Percentiles rank a stretch among this genome's conserved stretches.
phyloP scores from a whole-genome alignment of 2,797 vertebrate genomes.

The Silurus aristotelis region DNA sequence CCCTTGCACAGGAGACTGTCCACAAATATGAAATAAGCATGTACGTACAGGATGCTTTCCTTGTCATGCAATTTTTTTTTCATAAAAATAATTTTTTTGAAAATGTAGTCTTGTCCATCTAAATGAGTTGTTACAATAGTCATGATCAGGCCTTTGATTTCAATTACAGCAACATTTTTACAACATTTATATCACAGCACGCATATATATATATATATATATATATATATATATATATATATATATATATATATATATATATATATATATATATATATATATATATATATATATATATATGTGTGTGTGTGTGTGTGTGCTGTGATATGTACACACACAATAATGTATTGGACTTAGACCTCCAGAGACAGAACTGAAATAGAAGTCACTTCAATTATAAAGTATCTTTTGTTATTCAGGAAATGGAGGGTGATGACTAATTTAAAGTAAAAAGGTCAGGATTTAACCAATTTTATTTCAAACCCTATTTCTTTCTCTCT shows the following conservation, averaged over 20 bases:
- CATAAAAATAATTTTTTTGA: no score
- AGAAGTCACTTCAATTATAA: constrained; percentile 30
- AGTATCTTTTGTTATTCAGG: constrained; percentile 6
- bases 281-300: no score
- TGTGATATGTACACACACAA: neutral
- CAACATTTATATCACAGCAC: no score
- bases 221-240: no score
- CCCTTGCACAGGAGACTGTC: neutral
- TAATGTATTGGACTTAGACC: neutral
- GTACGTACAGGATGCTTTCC: neutral
- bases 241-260: no score
- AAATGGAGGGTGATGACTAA: neutral
- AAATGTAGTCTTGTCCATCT: neutral
- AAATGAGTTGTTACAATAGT: neutral
- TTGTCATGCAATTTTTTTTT: constrained; percentile 7
- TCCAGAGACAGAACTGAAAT: constrained; percentile 27
- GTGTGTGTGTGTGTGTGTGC: no score
- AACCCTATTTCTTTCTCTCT: neutral
- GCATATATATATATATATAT: no score
- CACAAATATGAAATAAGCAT: no score
- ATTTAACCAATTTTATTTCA: neutral
- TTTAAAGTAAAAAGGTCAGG: constrained; percentile 24
- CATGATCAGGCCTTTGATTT: neutral
- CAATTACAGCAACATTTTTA: neutral
- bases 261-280: no score